Conservation (phyloP, 1,140 invertebrate genomes). For the Nasonia vitripennis region DNA sequence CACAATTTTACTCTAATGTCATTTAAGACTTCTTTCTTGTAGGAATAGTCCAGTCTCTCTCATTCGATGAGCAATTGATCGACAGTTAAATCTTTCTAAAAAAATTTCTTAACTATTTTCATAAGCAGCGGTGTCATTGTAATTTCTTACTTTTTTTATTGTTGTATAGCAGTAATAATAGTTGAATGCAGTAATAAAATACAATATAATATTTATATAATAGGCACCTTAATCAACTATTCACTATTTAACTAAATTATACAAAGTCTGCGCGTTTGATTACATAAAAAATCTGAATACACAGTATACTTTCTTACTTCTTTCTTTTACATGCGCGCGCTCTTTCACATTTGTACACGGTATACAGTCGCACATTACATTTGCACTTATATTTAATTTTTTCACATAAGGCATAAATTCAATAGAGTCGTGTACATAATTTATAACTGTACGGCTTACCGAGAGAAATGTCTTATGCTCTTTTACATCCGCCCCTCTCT, state of each 20-base stretch:
- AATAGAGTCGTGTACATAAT: constrained; percentile 52
- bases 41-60: constrained; percentile 38
- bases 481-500: constrained; percentile 1
- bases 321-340: constrained; percentile 25
- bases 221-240: constrained; percentile 60
- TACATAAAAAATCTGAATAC: constrained; percentile 60
- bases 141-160: constrained; percentile 19
- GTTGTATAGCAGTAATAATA: constrained; percentile 48
- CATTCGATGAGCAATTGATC: constrained; percentile 38
- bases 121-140: constrained; percentile 39
- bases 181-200: constrained; percentile 51
- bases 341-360: constrained; percentile 36
- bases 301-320: constrained; percentile 23
- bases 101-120: constrained; percentile 42
- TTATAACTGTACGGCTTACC: constrained; percentile 47
- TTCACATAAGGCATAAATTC: constrained; percentile 52
- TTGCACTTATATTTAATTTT: background rate
- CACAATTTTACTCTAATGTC: constrained; percentile 45
- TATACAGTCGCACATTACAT: constrained; percentile 14
- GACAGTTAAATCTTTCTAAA: constrained; percentile 44
- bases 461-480: constrained; percentile 44
- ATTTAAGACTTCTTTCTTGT: background rate
- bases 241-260: constrained; percentile 65
- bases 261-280: constrained; percentile 59
- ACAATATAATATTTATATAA: constrained; percentile 56